phyloP scores from a whole-genome alignment of 37 sponge, comb jelly and placozoan genomes.

The Bolinopsis microptera region DNA sequence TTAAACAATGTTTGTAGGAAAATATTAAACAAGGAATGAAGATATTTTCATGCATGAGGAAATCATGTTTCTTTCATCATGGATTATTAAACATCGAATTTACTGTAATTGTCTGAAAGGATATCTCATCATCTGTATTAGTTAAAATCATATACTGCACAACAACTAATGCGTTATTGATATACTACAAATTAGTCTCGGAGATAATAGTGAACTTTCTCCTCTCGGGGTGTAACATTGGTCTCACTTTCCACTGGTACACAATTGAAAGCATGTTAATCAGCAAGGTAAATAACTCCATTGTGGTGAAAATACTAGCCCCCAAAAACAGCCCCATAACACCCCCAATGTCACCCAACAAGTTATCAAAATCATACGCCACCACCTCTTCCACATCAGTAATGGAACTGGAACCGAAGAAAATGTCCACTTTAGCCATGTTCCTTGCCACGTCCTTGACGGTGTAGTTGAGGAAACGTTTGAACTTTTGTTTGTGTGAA shows the following conservation, averaged over 20 bases:
- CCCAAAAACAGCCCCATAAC: neutral
- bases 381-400: neutral
- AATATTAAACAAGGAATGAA: no score
- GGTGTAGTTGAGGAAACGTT: neutral
- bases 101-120: no score
- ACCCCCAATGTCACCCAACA: neutral
- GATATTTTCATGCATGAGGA: no score
- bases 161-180: no score
- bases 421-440: neutral
- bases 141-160: no score
- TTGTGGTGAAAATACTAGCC: neutral
- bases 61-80: no score
- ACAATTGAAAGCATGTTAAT: neutral
- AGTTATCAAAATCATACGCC: conserved; percentile 38
- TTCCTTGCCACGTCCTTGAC: neutral
- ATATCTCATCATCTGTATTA: no score
- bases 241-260: neutral
- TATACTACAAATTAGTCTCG: neutral
- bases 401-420: conserved; percentile 1
- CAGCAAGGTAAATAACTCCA: neutral
- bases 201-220: neutral
- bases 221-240: neutral
- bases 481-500: neutral
- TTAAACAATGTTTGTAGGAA: no score
- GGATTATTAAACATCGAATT: no score